Conservation (phyloP, 2,797 vertebrate genomes). For the Jordanella pulchra region DNA sequence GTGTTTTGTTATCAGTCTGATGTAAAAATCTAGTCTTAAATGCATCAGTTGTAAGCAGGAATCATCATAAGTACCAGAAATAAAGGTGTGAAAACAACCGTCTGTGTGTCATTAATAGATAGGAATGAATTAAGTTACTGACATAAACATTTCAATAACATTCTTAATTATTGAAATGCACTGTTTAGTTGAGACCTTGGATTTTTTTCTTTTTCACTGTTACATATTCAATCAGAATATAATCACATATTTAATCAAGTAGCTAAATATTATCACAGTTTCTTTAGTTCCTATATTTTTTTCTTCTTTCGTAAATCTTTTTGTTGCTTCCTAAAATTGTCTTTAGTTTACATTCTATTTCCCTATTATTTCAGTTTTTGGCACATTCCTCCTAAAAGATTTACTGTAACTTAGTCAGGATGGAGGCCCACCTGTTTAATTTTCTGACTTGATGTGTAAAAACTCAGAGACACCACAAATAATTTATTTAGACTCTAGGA, state of each 20-base stretch:
- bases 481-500: background rate
- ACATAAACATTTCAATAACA: too few species aligned
- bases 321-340: background rate
- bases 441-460: background rate
- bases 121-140: background rate
- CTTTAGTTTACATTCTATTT: background rate
- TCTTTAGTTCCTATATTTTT: background rate
- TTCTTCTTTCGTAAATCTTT: too few species aligned
- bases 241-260: background rate
- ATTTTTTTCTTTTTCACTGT: background rate
- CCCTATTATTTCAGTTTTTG: background rate
- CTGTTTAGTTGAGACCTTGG: background rate
- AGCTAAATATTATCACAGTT: background rate
- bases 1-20: background rate
- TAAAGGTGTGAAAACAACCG: background rate
- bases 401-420: background rate
- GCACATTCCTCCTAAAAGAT: background rate
- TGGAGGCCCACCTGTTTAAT: background rate
- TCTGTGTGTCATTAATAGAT: too few species aligned
- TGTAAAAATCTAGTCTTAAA: background rate
- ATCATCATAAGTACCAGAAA: background rate
- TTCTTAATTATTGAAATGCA: too few species aligned
- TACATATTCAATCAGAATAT: background rate
- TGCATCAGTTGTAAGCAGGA: background rate
- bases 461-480: background rate